Evolutionary conservation across 1,140 invertebrate genomes (phyloP).

Genomic region (Drosophila sturtevanti): DNA sequence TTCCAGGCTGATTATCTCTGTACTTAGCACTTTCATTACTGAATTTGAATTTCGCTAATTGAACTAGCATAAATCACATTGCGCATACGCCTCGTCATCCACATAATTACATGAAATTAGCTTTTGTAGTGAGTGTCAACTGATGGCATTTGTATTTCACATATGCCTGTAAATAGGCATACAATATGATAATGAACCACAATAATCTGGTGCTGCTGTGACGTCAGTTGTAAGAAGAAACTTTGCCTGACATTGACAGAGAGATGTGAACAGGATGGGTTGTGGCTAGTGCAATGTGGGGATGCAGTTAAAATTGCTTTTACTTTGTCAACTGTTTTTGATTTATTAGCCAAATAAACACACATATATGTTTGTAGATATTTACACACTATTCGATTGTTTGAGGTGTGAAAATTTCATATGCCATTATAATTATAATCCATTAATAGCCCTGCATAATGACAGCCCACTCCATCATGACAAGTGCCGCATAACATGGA

Average conservation of each 20-base stretch:
- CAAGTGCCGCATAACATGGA: slow-evolving; percentile 35
- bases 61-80: slow-evolving; percentile 1
- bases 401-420: slow-evolving; percentile 54
- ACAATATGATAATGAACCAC: slow-evolving; percentile 16
- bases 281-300: slow-evolving; percentile 7
- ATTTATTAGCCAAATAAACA: slow-evolving; percentile 37
- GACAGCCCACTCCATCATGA: slow-evolving; percentile 22
- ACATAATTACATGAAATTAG: neutral
- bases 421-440: slow-evolving; percentile 43
- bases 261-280: too few relatives aligned
- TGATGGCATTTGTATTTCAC: slow-evolving; percentile 34
- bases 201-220: neutral
- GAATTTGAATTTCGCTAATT: neutral
- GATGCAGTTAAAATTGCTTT: slow-evolving; percentile 1
- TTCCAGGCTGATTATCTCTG: neutral
- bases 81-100: slow-evolving; percentile 22
- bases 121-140: neutral
- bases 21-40: neutral
- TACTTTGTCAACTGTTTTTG: slow-evolving; percentile 25
- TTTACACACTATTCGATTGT: slow-evolving; percentile 13
- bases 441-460: slow-evolving; percentile 57
- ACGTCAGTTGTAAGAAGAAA: slow-evolving; percentile 1
- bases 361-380: neutral
- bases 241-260: slow-evolving; percentile 52
- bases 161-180: slow-evolving; percentile 28